A percentile compares a stretch with the other conserved stretches of the same genome.
These are phyloP conservation scores for Eudorcas thomsonii DNA, from an alignment of 2,113 vertebrate genomes.

Conservation along the genomic window DNA sequence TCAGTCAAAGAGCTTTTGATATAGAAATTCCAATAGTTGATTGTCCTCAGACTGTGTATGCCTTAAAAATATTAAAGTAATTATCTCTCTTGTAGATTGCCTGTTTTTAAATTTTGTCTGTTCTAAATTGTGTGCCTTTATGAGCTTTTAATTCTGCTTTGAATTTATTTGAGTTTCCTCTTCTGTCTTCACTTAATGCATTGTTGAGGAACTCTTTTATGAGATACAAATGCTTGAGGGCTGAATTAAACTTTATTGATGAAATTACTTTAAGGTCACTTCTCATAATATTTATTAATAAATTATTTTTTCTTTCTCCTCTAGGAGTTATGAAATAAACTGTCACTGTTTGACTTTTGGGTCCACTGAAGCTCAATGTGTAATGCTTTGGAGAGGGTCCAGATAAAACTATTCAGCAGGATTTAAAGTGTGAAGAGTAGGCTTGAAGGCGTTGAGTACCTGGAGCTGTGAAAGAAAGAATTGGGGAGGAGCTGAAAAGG, in stretches of 20 bases:
- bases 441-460: background rate
- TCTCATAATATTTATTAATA: constrained; percentile 52
- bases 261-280: constrained; percentile 39
- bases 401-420: constrained; percentile 15
- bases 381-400: constrained; percentile 40
- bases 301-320: constrained; percentile 18
- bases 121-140: constrained; percentile 18
- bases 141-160: constrained; percentile 26
- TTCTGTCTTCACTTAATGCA: background rate
- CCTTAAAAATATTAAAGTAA: background rate
- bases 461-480: background rate
- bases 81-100: background rate
- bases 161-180: constrained; percentile 26
- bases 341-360: constrained; percentile 30
- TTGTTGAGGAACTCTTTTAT: background rate
- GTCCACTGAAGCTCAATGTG: background rate
- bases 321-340: constrained; percentile 16
- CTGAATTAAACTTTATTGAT: constrained; percentile 50
- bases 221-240: constrained; percentile 5
- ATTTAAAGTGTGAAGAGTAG: constrained; percentile 24
- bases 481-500: background rate
- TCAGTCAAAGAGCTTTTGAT: constrained; percentile 2
- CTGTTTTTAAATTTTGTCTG: background rate
- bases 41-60: background rate
- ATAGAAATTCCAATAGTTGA: background rate